Percentiles rank a stretch among this genome's conserved stretches.
Evolutionary conservation across 1,140 invertebrate genomes (phyloP).

Genomic region (Dendroctonus ponderosae): DNA sequence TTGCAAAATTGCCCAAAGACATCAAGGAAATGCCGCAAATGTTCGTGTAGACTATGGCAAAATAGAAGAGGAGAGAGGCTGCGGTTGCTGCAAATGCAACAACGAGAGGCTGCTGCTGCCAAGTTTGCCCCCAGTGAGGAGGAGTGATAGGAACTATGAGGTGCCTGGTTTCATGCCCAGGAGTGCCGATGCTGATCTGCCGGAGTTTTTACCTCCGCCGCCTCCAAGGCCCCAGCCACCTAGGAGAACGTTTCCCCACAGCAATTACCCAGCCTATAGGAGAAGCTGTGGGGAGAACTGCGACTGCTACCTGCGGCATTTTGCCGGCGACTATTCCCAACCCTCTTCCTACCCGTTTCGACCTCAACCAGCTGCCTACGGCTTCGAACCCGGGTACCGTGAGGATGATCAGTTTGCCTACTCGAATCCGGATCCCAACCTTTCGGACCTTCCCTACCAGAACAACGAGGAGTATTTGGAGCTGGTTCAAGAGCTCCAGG

Average conservation of each 20-base stretch:
- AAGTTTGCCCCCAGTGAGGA: background rate
- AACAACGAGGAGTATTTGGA: conserved; percentile 47
- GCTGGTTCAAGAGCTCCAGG: conserved; percentile 45
- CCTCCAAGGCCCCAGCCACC: conserved; percentile 10
- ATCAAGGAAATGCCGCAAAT: background rate
- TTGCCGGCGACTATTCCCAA: background rate
- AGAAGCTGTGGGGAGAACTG: conserved; percentile 10
- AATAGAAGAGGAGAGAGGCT: background rate
- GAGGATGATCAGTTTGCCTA: background rate
- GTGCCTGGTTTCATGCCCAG: background rate
- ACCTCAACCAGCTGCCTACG: background rate
- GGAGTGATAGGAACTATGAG: too few species aligned
- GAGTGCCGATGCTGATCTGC: background rate
- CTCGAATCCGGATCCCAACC: background rate
- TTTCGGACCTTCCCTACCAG: conserved; percentile 44
- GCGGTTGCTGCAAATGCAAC: conserved; percentile 8
- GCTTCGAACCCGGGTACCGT: background rate
- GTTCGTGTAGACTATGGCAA: background rate
- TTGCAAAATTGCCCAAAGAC: background rate
- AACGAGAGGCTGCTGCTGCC: background rate
- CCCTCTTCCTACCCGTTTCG: background rate
- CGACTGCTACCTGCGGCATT: conserved; percentile 15
- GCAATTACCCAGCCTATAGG: background rate
- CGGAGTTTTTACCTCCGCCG: conserved; percentile 19
- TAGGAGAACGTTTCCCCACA: background rate